Evolutionary conservation across 1,140 invertebrate species (phyloP), one percentile per base, ranked within the genome.

Genomic region (Elysia chlorotica): DNA sequence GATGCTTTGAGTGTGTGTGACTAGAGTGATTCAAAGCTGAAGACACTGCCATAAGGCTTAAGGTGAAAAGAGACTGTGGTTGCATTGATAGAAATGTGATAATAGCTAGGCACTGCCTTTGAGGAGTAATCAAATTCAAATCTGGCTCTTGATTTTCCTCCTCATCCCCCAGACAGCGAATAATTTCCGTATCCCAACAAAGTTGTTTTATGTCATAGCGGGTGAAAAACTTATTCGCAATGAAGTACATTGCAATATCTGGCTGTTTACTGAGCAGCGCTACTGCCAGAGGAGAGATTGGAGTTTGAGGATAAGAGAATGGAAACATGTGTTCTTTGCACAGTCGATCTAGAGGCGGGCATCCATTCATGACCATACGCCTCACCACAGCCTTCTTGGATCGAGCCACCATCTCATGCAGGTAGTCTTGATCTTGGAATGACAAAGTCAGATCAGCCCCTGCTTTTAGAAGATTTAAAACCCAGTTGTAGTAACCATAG

Each of bases 321-420:
- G 21, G 53, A 33, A 67, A 67, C 30, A 2, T 54, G 28, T 28
- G 6, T 53, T 67, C 65, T 25, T 5, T n/a, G 28, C 65, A 67
- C 36, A 2, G 3, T 67, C 65, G 31, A 33, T 67, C 65, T 54
- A 31, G 28, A 30, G 65, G 65, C 14, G 65, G 65, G n/a, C 65
- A 67, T 17, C 65, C 65, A 56, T 67, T 67, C 35, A 54, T 30
- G 1, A 67, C 48, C 65, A 67, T 67, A 14, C 28, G 17, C 28
- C 48, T 38, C 17, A 67, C 65, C 30, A 67, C 36, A 3, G 30
- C 35, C 19, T 23, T 35, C 14, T 67, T 31, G 2, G 6, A 30
- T 4, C 48, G 14, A 1, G 65, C 48, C 17, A 67, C n/a, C 65
- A 67, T 67, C 28, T 53, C 48, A 23, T 67, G 65, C 17, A 67